phyloP scores from a whole-genome alignment of 2,888 invertebrate species.

The Andrena flavipes region DNA sequence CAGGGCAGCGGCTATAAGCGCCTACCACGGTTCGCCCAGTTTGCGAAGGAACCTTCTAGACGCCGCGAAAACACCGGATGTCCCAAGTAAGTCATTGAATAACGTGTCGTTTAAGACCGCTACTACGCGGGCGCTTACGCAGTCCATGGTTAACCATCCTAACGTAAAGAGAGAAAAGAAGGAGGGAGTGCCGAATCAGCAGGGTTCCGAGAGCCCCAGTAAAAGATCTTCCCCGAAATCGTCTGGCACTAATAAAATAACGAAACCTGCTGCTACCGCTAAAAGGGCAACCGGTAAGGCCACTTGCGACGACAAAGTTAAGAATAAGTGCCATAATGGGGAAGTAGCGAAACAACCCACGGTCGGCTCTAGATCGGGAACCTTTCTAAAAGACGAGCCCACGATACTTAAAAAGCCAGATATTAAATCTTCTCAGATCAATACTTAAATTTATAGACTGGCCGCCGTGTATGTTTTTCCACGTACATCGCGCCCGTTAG shows the following conservation, averaged over 20 bases:
- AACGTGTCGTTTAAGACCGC: constrained; percentile 55
- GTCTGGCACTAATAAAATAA: constrained; percentile 70
- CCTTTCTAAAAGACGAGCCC: constrained; percentile 91
- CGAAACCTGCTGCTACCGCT: constrained; percentile 64
- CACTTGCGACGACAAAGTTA: constrained; percentile 74
- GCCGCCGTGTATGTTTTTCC: constrained; percentile 44
- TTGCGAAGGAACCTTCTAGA: constrained; percentile 86
- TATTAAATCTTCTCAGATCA: constrained; percentile 80
- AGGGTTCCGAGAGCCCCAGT: constrained; percentile 79
- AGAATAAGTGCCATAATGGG: constrained; percentile 79
- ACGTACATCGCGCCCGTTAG: constrained; percentile 37
- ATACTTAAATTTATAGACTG: constrained; percentile 74
- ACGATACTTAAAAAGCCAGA: constrained; percentile 87
- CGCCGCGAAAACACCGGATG: constrained; percentile 86
- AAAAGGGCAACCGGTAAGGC: constrained; percentile 68
- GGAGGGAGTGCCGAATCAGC: constrained; percentile 73
- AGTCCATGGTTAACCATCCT: constrained; percentile 63
- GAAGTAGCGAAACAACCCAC: constrained; percentile 82
- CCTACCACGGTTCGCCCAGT: constrained; percentile 84
- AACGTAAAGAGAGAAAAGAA: constrained; percentile 74
- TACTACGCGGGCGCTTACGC: constrained; percentile 68
- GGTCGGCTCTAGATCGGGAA: constrained; percentile 88
- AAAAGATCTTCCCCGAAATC: constrained; percentile 82
- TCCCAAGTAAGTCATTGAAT: constrained; percentile 78
- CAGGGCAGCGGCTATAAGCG: constrained; percentile 80